These are phyloP conservation scores for Carposina sasakii DNA, from an alignment of 1,140 invertebrate genomes.

Conservation along the genomic window DNA sequence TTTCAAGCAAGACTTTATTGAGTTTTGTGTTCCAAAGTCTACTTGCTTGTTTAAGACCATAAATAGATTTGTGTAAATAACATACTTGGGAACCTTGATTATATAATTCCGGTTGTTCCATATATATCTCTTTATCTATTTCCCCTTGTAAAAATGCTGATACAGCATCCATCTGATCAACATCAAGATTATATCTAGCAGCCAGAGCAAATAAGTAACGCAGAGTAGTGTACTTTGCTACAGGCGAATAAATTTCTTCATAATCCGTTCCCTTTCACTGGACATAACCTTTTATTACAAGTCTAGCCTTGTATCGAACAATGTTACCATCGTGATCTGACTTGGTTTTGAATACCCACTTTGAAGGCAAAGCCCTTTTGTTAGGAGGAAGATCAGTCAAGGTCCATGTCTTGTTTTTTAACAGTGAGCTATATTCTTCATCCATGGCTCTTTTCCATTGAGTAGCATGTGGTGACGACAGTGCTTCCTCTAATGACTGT, in stretches of 20 bases:
- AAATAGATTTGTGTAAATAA: slow-evolving; percentile 48
- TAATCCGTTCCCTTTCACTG: slow-evolving; percentile 55
- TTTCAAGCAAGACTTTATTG: slow-evolving; percentile 17
- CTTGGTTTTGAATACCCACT: slow-evolving; percentile 61
- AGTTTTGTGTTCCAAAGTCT: slow-evolving; percentile 31
- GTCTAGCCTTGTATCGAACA: slow-evolving; percentile 38
- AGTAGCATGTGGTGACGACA: too few species aligned
- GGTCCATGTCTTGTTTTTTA: slow-evolving; percentile 42
- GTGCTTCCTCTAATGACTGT: too few species aligned
- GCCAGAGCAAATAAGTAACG: slow-evolving; percentile 48
- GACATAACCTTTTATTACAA: slow-evolving; percentile 54
- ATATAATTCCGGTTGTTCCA: slow-evolving; percentile 41
- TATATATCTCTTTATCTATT: slow-evolving; percentile 59
- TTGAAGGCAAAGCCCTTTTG: slow-evolving; percentile 29
- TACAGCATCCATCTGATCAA: slow-evolving; percentile 41
- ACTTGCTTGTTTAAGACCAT: slow-evolving; percentile 57
- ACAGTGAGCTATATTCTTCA: slow-evolving; percentile 32
- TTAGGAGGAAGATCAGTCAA: slow-evolving; percentile 22
- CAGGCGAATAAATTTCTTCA: slow-evolving; percentile 39
- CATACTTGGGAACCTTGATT: slow-evolving; percentile 50
- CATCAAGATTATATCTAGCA: slow-evolving; percentile 35
- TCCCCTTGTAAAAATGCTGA: slow-evolving; percentile 61
- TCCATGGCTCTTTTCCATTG: slow-evolving; percentile 36
- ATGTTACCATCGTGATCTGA: slow-evolving; percentile 32
- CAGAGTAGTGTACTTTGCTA: slow-evolving; percentile 37